Evolutionary conservation across 1,140 invertebrate genomes (phyloP).

Genomic region (Fopius arisanus): DNA sequence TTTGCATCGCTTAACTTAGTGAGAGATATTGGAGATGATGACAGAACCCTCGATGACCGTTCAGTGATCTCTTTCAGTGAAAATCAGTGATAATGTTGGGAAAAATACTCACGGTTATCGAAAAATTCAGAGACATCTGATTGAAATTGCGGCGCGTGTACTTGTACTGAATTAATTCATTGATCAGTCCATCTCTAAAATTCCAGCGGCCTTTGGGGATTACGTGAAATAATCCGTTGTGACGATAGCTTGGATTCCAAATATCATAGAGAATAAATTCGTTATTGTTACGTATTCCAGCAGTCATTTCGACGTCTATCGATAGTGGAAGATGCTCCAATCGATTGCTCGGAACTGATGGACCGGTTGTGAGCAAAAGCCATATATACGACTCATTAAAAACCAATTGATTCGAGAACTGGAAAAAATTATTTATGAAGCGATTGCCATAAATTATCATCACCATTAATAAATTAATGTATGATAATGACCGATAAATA

Average conservation of each 20-base stretch:
- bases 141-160: slow-evolving; percentile 64
- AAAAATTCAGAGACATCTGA: slow-evolving; percentile 62
- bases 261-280: slow-evolving; percentile 46
- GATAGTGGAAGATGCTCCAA: slow-evolving; percentile 41
- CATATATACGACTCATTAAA: slow-evolving; percentile 52
- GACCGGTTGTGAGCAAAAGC: slow-evolving; percentile 37
- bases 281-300: slow-evolving; percentile 33
- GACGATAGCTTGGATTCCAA: slow-evolving; percentile 63
- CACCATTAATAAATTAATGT: too few species aligned
- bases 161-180: slow-evolving; percentile 52
- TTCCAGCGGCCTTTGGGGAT: slow-evolving; percentile 62
- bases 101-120: slow-evolving; percentile 57
- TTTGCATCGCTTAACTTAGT: too few species aligned
- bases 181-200: slow-evolving; percentile 45
- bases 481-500: too few species aligned
- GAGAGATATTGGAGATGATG: too few species aligned
- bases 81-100: too few species aligned
- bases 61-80: too few species aligned
- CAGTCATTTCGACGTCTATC: slow-evolving; percentile 44
- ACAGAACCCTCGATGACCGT: too few species aligned
- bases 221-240: slow-evolving; percentile 63
- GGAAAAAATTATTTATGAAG: background rate
- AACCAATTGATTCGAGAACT: slow-evolving; percentile 31
- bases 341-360: slow-evolving; percentile 24
- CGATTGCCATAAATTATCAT: too few species aligned